Conservation (phyloP, 1,140 invertebrate species). For the Polypedilum vanderplanki region DNA sequence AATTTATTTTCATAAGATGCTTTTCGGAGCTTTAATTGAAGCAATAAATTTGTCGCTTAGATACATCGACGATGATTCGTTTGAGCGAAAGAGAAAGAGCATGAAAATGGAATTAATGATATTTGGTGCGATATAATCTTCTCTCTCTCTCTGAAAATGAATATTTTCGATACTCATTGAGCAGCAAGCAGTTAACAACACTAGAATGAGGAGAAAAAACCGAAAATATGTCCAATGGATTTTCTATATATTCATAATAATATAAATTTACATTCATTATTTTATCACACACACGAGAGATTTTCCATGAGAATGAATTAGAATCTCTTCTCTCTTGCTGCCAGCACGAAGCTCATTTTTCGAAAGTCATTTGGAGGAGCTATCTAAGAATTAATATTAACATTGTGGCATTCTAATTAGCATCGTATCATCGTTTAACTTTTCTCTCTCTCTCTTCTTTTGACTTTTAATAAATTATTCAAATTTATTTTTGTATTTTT, state of each 20-base stretch:
- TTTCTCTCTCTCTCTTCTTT: too few species aligned
- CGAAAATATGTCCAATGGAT: neutral
- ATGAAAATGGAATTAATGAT: neutral
- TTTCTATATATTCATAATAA: neutral
- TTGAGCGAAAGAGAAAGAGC: neutral
- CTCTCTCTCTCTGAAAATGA: neutral
- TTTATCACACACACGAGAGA: too few species aligned
- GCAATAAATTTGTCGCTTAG: conserved; percentile 8
- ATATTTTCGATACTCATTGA: too few species aligned
- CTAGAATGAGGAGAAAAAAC: neutral
- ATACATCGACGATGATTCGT: neutral
- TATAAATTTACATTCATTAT: conserved; percentile 5
- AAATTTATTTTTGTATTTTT: too few species aligned
- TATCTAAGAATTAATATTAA: too few species aligned
- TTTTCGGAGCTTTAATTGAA: neutral
- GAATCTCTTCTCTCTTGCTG: too few species aligned
- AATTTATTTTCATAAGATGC: neutral
- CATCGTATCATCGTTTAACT: too few species aligned
- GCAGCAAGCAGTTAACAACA: neutral
- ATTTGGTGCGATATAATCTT: neutral
- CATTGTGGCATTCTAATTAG: too few species aligned
- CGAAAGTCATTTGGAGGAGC: too few species aligned
- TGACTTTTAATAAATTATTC: too few species aligned
- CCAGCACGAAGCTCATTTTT: too few species aligned
- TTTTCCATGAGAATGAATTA: too few species aligned